Percentiles rank a stretch among this genome's conserved stretches.
phyloP scores from a whole-genome alignment of 2,113 vertebrate genomes.

The Emydura subglobosa region DNA sequence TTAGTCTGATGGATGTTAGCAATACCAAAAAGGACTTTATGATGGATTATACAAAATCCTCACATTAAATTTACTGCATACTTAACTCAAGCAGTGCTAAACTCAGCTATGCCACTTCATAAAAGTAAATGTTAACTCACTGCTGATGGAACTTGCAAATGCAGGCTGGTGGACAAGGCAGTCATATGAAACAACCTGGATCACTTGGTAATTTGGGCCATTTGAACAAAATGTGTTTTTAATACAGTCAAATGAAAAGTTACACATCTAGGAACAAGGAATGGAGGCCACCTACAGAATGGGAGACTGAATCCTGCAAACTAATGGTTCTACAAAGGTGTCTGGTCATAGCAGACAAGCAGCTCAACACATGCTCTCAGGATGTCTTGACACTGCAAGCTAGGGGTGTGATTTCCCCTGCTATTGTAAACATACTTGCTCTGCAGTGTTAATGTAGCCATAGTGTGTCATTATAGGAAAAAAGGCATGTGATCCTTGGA shows the following conservation, averaged over 20 bases:
- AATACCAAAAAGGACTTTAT: not conserved
- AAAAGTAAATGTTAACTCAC: conserved; percentile 18
- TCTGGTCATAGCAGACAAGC: not conserved
- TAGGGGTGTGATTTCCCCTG: too few species aligned
- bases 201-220: not conserved
- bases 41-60: conserved; percentile 10
- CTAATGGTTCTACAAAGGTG: not conserved
- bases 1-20: conserved; percentile 16
- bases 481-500: not conserved
- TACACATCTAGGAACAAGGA: not conserved
- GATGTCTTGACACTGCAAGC: too few species aligned
- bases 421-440: too few species aligned
- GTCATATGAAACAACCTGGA: not conserved
- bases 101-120: not conserved
- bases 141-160: not conserved
- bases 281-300: not conserved
- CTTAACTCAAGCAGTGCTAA: not conserved
- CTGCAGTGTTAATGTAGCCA: too few species aligned
- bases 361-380: not conserved
- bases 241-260: not conserved
- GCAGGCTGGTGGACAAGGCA: not conserved
- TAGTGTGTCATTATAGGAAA: not conserved
- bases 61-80: not conserved
- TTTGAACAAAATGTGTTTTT: conserved; percentile 33
- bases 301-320: not conserved